Evolutionary conservation across 2,797 vertebrate genomes (phyloP).

Genomic region (Numenius phaeopus): DNA sequence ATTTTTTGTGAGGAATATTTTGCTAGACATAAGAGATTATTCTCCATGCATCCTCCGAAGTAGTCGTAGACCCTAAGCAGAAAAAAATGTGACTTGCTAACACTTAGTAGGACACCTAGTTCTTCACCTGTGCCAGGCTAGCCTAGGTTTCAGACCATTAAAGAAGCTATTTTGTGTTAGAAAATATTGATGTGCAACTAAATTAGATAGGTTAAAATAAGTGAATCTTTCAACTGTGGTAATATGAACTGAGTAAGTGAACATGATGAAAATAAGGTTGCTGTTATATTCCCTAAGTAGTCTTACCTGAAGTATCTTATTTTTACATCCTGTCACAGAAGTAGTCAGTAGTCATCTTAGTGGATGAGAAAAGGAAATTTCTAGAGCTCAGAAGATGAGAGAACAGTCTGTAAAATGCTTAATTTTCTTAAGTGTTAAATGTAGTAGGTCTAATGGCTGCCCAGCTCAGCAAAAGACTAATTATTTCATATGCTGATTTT

Average conservation of each 20-base stretch:
- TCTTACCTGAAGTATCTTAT: neutral
- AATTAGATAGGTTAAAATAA: neutral
- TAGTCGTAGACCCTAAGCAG: neutral
- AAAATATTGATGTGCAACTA: neutral
- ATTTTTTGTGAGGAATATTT: neutral
- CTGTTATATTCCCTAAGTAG: neutral
- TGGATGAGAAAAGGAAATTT: neutral
- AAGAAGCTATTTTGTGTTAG: neutral
- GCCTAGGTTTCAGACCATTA: neutral
- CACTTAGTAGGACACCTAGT: neutral
- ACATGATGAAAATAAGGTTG: neutral
- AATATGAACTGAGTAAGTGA: neutral
- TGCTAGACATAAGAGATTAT: neutral
- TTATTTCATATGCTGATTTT: neutral
- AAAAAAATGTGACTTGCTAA: neutral
- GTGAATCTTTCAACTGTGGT: neutral
- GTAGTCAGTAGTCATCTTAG: neutral
- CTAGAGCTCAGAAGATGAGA: neutral
- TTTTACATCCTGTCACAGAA: neutral
- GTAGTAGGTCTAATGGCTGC: neutral
- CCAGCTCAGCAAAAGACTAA: neutral
- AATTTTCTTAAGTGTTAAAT: neutral
- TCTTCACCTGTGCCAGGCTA: neutral
- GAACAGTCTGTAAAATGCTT: neutral
- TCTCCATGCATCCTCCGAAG: neutral